phyloP scores from a whole-genome alignment of 2,797 vertebrate genomes.

The Crypturellus tataupa region DNA sequence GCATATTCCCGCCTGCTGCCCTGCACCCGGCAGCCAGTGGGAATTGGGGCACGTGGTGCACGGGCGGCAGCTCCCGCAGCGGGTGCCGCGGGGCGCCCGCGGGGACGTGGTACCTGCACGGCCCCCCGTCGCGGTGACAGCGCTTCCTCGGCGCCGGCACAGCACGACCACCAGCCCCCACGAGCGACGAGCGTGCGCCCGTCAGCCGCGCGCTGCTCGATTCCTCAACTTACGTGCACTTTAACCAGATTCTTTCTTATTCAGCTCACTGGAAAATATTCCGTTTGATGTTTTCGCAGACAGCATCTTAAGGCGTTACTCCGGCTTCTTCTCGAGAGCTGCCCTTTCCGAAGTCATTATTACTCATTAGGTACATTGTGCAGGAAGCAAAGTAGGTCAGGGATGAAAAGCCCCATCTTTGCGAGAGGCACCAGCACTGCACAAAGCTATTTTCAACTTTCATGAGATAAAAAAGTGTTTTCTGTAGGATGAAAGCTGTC shows the following conservation, averaged over 20 bases:
- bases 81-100: rapidly evolving
- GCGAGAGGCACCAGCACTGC: conserved; percentile 57
- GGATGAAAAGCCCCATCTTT: conserved; percentile 74
- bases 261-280: conserved; percentile 63
- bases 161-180: background rate
- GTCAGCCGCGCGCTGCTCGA: rapidly evolving
- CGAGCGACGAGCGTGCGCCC: background rate
- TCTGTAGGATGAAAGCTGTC: conserved; percentile 78
- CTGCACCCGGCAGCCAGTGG: rapidly evolving
- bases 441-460: conserved; percentile 78
- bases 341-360: conserved; percentile 73
- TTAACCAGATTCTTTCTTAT: conserved; percentile 28
- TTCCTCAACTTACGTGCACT: conserved; percentile 2
- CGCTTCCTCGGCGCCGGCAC: rapidly evolving
- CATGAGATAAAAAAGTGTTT: conserved; percentile 68
- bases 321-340: conserved; percentile 37
- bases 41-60: rapidly evolving
- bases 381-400: conserved; percentile 80
- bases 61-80: rapidly evolving
- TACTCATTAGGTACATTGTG: conserved; percentile 76
- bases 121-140: background rate
- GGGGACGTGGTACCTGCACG: rapidly evolving
- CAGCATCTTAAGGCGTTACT: conserved; percentile 45
- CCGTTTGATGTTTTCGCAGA: conserved; percentile 54
- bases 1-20: background rate